phyloP scores from a whole-genome alignment of 2,888 invertebrate genomes.

The Dione vanillae region DNA sequence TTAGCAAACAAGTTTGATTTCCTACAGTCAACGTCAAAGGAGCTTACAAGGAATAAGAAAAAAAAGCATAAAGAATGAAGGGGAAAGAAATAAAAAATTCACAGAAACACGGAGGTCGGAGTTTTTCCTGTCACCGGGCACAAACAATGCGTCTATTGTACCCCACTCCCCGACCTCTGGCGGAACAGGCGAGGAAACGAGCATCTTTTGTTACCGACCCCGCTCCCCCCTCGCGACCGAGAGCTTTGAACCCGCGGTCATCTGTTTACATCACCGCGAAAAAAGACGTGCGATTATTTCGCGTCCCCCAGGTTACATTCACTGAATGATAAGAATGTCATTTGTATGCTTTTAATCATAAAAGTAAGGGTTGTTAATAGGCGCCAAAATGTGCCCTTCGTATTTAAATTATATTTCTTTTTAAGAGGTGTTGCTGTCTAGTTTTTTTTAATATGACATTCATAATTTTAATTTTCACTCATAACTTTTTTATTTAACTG shows the following conservation, averaged over 20 bases:
- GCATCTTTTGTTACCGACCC: slow-evolving; percentile 80
- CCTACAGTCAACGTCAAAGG: slow-evolving; percentile 73
- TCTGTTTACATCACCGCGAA: slow-evolving; percentile 78
- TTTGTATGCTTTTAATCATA: slow-evolving; percentile 29
- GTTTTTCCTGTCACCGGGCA: slow-evolving; percentile 84
- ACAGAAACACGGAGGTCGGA: slow-evolving; percentile 83
- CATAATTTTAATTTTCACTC: too few species aligned
- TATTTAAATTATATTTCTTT: slow-evolving; percentile 3
- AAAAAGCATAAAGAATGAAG: slow-evolving; percentile 62
- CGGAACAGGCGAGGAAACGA: slow-evolving; percentile 77
- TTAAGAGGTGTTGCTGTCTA: not conserved
- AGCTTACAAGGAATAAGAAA: slow-evolving; percentile 67
- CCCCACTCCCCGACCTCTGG: slow-evolving; percentile 55
- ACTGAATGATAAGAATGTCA: slow-evolving; percentile 40
- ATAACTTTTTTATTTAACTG: too few species aligned
- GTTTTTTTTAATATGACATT: too few species aligned
- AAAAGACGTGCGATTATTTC: slow-evolving; percentile 67
- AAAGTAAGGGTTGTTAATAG: slow-evolving; percentile 21
- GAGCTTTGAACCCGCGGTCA: slow-evolving; percentile 80
- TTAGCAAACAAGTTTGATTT: slow-evolving; percentile 74
- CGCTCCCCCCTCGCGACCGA: slow-evolving; percentile 68
- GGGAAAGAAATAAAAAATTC: slow-evolving; percentile 80
- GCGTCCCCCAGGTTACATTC: slow-evolving; percentile 50
- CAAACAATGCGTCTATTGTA: slow-evolving; percentile 82
- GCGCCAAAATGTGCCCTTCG: slow-evolving; percentile 1